phyloP scores from a whole-genome alignment of 2,113 vertebrate genomes.

The Ptyas mucosa region DNA sequence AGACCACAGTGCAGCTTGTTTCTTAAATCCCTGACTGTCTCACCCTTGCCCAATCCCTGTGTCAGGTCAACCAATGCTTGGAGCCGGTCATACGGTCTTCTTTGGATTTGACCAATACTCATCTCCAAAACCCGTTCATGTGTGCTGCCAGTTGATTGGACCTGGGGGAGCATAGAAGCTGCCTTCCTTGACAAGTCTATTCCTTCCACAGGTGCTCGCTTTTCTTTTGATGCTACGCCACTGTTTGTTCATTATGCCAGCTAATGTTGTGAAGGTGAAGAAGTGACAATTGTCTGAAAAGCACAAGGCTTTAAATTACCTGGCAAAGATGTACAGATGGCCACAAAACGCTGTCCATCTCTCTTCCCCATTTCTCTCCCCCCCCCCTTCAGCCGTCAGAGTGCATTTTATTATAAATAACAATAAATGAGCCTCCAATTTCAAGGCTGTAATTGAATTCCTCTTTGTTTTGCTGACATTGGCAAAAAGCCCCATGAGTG shows the following conservation, averaged over 20 bases:
- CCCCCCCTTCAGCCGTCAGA: slow-evolving; percentile 7
- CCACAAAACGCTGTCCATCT: slow-evolving; percentile 40
- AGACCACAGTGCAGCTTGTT: neutral
- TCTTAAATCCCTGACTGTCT: neutral
- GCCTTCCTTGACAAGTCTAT: slow-evolving; percentile 15
- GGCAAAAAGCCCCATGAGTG: slow-evolving; percentile 48
- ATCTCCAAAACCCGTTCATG: slow-evolving; percentile 31
- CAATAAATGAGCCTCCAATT: slow-evolving; percentile 55
- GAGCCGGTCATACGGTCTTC: slow-evolving; percentile 29
- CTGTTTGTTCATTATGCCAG: slow-evolving; percentile 37
- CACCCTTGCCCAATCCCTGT: neutral
- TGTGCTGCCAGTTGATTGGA: neutral
- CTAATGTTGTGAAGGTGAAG: neutral
- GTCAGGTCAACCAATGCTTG: slow-evolving; percentile 20
- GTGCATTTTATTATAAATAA: slow-evolving; percentile 65
- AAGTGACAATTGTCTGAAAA: slow-evolving; percentile 33
- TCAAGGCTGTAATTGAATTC: slow-evolving; percentile 66
- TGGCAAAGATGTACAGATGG: neutral
- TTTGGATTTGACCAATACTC: slow-evolving; percentile 25
- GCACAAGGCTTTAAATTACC: slow-evolving; percentile 42
- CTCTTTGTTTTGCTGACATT: slow-evolving; percentile 65
- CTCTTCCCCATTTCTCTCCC: neutral
- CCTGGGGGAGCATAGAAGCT: neutral
- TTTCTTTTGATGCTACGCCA: slow-evolving; percentile 19
- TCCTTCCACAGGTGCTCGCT: slow-evolving; percentile 38